Conservation (phyloP, 2,113 vertebrate species). For the Caloenas nicobarica region DNA sequence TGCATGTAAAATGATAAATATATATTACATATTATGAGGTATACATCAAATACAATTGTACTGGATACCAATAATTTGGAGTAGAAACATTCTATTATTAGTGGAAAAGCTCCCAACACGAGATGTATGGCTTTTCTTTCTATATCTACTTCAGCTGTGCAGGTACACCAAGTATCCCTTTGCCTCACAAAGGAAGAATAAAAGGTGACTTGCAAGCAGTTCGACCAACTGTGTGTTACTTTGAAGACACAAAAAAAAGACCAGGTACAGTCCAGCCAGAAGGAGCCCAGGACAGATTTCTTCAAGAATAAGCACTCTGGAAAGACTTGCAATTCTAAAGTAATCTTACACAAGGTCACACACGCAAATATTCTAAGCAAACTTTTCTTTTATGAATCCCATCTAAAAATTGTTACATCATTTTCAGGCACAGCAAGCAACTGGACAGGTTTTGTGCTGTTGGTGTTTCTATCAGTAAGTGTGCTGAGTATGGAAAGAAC, state of each 20-base stretch:
- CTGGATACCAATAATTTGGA: background rate
- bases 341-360: background rate
- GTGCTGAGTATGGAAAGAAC: background rate
- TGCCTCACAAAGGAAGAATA: background rate
- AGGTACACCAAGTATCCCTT: background rate
- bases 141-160: background rate
- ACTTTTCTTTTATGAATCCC: background rate
- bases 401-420: background rate
- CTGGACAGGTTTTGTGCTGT: background rate
- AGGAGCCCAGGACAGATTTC: fast-evolving
- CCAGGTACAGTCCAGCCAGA: background rate
- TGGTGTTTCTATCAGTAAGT: background rate
- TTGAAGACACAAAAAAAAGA: background rate
- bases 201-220: background rate
- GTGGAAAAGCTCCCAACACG: background rate
- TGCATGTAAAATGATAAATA: background rate
- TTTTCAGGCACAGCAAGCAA: background rate
- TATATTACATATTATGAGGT: background rate
- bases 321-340: background rate
- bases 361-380: background rate
- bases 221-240: background rate
- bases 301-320: background rate
- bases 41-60: background rate
- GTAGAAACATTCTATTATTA: background rate
- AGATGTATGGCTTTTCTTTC: background rate